Evolutionary conservation across 1,140 invertebrate genomes (phyloP).

Genomic region (Lordiphosa stackelbergi): DNA sequence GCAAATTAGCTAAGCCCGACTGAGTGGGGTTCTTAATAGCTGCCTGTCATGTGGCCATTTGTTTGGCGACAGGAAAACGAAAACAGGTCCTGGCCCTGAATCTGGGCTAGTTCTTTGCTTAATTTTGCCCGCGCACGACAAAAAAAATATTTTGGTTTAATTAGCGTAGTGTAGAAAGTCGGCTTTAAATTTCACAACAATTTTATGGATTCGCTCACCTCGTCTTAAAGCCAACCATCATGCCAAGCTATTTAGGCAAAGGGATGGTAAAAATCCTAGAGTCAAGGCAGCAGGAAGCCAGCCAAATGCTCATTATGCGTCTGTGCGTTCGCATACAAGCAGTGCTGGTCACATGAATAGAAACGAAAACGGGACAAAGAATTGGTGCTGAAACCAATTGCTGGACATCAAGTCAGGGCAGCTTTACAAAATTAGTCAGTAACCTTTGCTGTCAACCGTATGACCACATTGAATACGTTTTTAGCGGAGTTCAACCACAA

Average conservation of each 20-base stretch:
- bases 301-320: conserved; percentile 59
- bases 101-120: conserved; percentile 23
- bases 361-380: too few relatives aligned
- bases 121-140: conserved; percentile 35
- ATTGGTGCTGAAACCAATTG: too few relatives aligned
- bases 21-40: conserved; percentile 15
- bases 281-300: conserved; percentile 52
- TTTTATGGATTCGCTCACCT: too few relatives aligned
- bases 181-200: conserved; percentile 22
- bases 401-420: too few relatives aligned
- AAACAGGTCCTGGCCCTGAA: conserved; percentile 30
- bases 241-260: conserved; percentile 14
- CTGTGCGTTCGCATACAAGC: conserved; percentile 2
- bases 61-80: conserved; percentile 26
- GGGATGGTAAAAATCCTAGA: conserved; percentile 9
- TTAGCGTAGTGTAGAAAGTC: conserved; percentile 16
- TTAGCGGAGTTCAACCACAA: too few relatives aligned
- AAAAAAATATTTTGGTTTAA: conserved; percentile 51
- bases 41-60: conserved; percentile 61
- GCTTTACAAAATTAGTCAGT: too few relatives aligned
- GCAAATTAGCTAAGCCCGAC: conserved; percentile 42
- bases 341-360: too few relatives aligned
- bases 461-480: too few relatives aligned
- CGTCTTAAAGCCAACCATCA: conserved; percentile 24
- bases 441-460: too few relatives aligned